Evolutionary conservation across 2,888 invertebrate species (phyloP).

Genomic region (Charanyca ferruginea): DNA sequence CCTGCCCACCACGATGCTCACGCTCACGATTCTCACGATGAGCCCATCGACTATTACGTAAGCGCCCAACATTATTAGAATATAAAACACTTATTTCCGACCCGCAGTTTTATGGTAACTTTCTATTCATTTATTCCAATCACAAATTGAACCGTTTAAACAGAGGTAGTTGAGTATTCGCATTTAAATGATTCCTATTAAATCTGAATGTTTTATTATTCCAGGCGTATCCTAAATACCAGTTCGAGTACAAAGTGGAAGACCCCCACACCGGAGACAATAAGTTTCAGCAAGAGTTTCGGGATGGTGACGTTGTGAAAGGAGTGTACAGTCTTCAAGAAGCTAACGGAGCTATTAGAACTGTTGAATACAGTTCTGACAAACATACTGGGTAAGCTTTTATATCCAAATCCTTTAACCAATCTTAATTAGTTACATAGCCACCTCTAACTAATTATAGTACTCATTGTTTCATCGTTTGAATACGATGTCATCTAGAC

Average conservation of each 20-base stretch:
- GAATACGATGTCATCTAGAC: slow-evolving; percentile 4
- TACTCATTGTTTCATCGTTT: neutral
- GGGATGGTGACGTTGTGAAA: slow-evolving; percentile 92
- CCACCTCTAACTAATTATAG: neutral
- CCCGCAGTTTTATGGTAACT: slow-evolving; percentile 76
- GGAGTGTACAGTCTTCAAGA: slow-evolving; percentile 92
- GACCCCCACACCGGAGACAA: slow-evolving; percentile 92
- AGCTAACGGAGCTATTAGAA: slow-evolving; percentile 91
- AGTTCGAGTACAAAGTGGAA: slow-evolving; percentile 92
- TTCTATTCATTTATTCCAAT: slow-evolving; percentile 82
- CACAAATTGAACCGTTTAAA: slow-evolving; percentile 73
- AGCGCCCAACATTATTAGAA: slow-evolving; percentile 75
- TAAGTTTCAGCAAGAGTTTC: slow-evolving; percentile 91
- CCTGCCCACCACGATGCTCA: slow-evolving; percentile 55
- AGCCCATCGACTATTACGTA: slow-evolving; percentile 88
- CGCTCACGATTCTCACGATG: slow-evolving; percentile 72
- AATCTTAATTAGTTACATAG: slow-evolving; percentile 1
- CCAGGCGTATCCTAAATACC: slow-evolving; percentile 91
- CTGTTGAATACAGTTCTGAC: slow-evolving; percentile 92
- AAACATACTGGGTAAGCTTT: slow-evolving; percentile 89
- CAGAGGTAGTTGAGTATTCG: slow-evolving; percentile 61
- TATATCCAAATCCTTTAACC: neutral
- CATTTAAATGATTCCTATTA: slow-evolving; percentile 71
- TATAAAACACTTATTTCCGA: slow-evolving; percentile 67
- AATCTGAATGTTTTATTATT: slow-evolving; percentile 67